phyloP scores from a whole-genome alignment of 2,888 invertebrate genomes.

The Chouioia cunea region DNA sequence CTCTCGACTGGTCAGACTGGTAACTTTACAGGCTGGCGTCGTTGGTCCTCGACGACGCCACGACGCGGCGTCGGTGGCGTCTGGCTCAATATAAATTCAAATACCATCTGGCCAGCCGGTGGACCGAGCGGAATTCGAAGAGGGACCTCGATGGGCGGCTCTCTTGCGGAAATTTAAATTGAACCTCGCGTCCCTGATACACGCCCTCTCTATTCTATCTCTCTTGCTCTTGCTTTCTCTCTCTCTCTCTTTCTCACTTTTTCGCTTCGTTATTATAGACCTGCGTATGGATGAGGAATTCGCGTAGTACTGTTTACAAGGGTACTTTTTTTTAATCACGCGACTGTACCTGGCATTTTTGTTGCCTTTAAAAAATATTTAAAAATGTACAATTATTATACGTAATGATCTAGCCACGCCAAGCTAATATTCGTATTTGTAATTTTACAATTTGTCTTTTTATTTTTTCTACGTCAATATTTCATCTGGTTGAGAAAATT shows the following conservation, averaged over 20 bases:
- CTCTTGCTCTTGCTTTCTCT: not conserved
- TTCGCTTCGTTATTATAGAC: not conserved
- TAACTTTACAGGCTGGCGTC: not conserved
- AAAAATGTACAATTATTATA: no score
- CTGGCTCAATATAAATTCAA: conserved; percentile 47
- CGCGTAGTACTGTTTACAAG: no score
- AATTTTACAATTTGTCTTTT: no score
- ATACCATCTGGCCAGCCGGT: conserved; percentile 42
- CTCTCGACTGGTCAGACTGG: no score
- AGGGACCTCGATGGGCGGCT: conserved; percentile 30
- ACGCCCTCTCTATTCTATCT: not conserved
- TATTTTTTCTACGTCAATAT: no score
- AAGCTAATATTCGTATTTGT: not conserved
- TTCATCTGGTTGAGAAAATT: no score
- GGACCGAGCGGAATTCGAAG: conserved; percentile 44
- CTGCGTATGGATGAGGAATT: no score
- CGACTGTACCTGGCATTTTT: no score
- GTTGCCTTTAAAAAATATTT: no score
- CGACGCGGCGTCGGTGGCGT: conserved; percentile 20
- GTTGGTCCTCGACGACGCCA: conserved; percentile 18
- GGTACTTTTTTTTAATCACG: no score
- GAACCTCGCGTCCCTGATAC: conserved; percentile 11
- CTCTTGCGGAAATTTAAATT: conserved; percentile 39
- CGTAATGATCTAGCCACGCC: no score
- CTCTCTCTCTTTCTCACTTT: not conserved